Evolutionary conservation across 2,113 vertebrate species (phyloP), one percentile per base, ranked within the genome.

Genomic region (Neopipo cinnamomea): DNA sequence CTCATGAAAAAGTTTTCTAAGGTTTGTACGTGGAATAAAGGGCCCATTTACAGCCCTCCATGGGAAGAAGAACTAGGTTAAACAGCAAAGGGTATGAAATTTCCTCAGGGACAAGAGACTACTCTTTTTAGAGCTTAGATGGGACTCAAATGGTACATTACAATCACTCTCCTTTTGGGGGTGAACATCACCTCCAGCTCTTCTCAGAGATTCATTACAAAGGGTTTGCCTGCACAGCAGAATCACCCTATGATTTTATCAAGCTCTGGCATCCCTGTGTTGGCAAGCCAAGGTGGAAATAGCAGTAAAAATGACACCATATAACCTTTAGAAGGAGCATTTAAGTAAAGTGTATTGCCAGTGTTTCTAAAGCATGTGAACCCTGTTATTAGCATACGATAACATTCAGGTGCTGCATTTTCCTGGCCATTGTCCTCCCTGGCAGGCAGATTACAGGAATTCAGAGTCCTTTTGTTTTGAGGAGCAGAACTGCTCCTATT

Each of bases 51-150:
- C 71, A 89, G 9, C 25, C 9, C 23, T 89, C 35, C 90, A 96
- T 96, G 95, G 95, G 95, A 97, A 96, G 95, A 95, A 93, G 85
- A 90, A 94, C 93, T 74, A 90, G 42, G 42, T 96, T 92, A 91
- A 95, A 71, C 85, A 93, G 72, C 42, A 68, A 52, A 96, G 85
- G 85, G 85, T 95, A 96, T 96, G 92, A 96, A 95, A 86, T 96
- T 97, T 95, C 95, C 62, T 90, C 75, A 90, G 68, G 65, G 85
- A 96, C 90, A 97, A 93, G 85, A 88, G 88, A 52, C 82, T 91
- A 53, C 72, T 81, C 84, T 95, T 94, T 83, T 71, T 93, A 78
- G 73, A 61, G 65, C 41, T 91, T 81, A 84, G 52, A 72, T 72
- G 86, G 65, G 28, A 75, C 83, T 95, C 68, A 91, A 89, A 89